These are phyloP conservation scores for Eupithecia centaureata DNA, from an alignment of 2,888 invertebrate species.

Conservation along the genomic window DNA sequence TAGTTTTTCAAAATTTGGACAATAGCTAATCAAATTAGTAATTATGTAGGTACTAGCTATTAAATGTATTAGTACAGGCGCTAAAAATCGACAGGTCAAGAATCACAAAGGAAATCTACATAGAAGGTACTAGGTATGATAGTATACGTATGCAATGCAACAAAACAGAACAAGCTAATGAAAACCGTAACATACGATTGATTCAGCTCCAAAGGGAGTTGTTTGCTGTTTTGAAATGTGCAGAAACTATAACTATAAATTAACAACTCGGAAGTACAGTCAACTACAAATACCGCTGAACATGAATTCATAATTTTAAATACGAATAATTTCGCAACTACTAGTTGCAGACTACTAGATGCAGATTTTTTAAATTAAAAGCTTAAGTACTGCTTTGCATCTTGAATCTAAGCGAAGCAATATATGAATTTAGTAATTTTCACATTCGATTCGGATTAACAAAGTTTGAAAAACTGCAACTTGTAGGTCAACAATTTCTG, in stretches of 20 bases:
- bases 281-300: not conserved
- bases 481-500: no score
- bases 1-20: not conserved
- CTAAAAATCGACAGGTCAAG: not conserved
- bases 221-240: constrained; percentile 43
- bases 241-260: constrained; percentile 24
- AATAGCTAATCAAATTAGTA: not conserved
- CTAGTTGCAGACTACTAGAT: no score
- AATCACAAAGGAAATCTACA: no score
- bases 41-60: not conserved
- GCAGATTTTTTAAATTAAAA: no score
- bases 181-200: constrained; percentile 41
- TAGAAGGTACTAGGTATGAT: constrained; percentile 24
- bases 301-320: not conserved
- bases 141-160: constrained; percentile 11
- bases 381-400: no score
- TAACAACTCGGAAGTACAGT: not conserved
- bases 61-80: not conserved
- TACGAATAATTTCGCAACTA: not conserved
- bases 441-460: no score
- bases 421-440: no score
- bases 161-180: constrained; percentile 32
- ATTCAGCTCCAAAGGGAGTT: constrained; percentile 40
- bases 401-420: no score
- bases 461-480: no score